Conservation (phyloP, 2,113 vertebrate species). For the Phocoena phocoena region DNA sequence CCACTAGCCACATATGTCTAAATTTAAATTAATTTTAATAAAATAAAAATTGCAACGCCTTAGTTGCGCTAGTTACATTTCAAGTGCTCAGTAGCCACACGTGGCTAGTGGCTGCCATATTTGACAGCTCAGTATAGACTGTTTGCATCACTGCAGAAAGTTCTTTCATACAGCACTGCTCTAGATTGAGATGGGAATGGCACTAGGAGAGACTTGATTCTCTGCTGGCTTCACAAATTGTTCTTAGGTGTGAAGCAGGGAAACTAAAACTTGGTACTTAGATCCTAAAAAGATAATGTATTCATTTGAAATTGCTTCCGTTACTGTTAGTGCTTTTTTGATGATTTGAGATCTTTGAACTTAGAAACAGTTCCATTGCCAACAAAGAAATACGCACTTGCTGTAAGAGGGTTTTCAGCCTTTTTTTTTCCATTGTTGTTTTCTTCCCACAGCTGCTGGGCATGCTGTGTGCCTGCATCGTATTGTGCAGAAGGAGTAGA, state of each 20-base stretch:
- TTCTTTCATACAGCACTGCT: not conserved
- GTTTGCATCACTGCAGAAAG: not conserved
- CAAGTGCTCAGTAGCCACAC: not conserved
- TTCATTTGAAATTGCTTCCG: not conserved
- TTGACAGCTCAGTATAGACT: not conserved
- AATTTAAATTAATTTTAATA: not conserved
- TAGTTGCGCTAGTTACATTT: not conserved
- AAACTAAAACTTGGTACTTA: not conserved
- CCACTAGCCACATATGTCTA: not conserved
- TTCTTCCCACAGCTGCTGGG: conserved; percentile 90
- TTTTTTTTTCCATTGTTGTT: conserved; percentile 20
- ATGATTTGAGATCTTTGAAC: not conserved
- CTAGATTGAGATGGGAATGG: not conserved
- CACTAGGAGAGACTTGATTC: not conserved
- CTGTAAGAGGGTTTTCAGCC: not conserved
- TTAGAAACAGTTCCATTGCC: not conserved
- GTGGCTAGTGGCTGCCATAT: not conserved
- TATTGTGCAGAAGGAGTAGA: conserved; percentile 92
- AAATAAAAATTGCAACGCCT: not conserved
- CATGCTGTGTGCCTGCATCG: conserved; percentile 94
- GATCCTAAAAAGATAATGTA: not conserved
- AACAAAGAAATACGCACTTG: not conserved
- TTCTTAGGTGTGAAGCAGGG: not conserved
- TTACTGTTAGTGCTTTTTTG: not conserved
- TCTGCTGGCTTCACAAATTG: not conserved